phyloP scores from a whole-genome alignment of 2,797 vertebrate species.

The Percopsis omiscomaycus region DNA sequence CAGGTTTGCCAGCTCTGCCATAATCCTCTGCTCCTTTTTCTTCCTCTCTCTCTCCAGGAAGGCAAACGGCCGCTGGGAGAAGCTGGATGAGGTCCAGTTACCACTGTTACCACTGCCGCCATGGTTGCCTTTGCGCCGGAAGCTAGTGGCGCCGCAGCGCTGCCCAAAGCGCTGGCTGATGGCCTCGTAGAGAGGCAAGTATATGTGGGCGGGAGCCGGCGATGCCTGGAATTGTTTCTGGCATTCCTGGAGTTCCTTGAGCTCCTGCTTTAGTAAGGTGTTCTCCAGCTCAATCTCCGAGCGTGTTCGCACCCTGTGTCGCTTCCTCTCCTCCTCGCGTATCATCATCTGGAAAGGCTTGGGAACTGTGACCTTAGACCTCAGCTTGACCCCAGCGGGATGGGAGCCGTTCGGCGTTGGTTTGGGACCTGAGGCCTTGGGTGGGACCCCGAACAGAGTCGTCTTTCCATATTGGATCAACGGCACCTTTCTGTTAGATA shows the following conservation, averaged over 20 bases:
- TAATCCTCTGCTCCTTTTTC: constrained; percentile 76
- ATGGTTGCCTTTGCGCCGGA: constrained; percentile 41
- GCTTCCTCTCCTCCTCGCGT: constrained; percentile 84
- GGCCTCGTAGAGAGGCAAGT: constrained; percentile 78
- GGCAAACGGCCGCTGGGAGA: constrained; percentile 80
- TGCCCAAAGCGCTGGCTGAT: constrained; percentile 57
- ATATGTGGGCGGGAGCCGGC: constrained; percentile 79
- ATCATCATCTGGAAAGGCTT: constrained; percentile 90
- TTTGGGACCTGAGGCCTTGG: constrained; percentile 7
- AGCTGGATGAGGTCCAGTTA: constrained; percentile 62
- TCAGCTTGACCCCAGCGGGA: constrained; percentile 20
- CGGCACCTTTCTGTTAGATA: no score
- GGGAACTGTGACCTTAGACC: constrained; percentile 81
- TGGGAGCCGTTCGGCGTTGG: not conserved
- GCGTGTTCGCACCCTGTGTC: constrained; percentile 76
- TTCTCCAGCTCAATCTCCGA: constrained; percentile 80
- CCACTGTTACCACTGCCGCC: constrained; percentile 50
- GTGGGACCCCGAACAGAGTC: constrained; percentile 36
- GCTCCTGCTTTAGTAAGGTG: constrained; percentile 73
- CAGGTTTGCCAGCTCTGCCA: constrained; percentile 71
- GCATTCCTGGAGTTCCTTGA: constrained; percentile 85
- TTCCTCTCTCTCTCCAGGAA: constrained; percentile 85
- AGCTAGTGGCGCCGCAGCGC: constrained; percentile 8
- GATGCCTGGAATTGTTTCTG: constrained; percentile 86
- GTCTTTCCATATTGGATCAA: constrained; percentile 25